Evolutionary conservation across 2,113 vertebrate genomes (phyloP).

Genomic region (Toxotes jaculatrix): DNA sequence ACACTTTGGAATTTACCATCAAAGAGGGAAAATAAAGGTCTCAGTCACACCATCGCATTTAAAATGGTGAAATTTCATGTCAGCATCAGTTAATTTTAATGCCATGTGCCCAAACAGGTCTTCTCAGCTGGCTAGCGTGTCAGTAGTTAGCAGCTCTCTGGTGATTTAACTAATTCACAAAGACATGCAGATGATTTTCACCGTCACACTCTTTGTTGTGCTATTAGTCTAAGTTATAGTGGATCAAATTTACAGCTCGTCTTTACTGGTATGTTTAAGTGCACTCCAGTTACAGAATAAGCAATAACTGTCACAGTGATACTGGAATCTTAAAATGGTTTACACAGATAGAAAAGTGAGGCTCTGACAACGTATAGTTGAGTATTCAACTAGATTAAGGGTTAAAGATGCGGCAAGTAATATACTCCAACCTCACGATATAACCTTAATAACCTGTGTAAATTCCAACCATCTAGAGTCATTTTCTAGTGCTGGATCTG

Average conservation of each 20-base stretch:
- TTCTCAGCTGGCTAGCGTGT: not conserved
- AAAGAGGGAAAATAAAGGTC: not conserved
- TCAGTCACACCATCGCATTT: not conserved
- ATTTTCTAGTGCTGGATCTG: conserved; percentile 8
- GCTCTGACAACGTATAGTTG: not conserved
- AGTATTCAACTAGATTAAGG: not conserved
- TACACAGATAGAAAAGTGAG: not conserved
- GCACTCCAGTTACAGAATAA: not conserved
- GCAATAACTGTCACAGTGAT: not conserved
- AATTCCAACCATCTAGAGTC: not conserved
- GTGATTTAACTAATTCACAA: no score
- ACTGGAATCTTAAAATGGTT: not conserved
- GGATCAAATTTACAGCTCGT: no score
- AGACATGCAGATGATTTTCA: not conserved
- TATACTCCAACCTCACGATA: no score
- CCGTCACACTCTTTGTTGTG: not conserved
- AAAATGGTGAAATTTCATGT: not conserved
- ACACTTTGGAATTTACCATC: not conserved
- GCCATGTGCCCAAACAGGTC: no score
- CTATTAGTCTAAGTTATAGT: not conserved
- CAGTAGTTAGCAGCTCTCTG: not conserved
- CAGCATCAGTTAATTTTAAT: not conserved
- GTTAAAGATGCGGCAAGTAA: not conserved
- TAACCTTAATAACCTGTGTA: not conserved
- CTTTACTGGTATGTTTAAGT: not conserved